These are phyloP conservation scores for Apis florea DNA, from an alignment of 1,140 invertebrate genomes.

Conservation along the genomic window DNA sequence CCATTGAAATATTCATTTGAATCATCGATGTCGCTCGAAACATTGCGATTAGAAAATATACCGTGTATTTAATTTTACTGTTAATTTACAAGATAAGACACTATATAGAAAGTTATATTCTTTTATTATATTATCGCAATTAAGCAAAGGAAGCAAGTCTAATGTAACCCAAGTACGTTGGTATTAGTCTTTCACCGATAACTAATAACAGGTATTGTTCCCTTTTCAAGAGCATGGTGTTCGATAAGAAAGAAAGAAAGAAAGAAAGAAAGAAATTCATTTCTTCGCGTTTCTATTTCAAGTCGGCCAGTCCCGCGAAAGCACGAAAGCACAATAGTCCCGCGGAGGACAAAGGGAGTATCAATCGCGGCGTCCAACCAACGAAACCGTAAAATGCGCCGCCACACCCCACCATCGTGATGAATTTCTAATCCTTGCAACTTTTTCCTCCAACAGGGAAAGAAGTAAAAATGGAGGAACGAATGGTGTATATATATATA, in stretches of 20 bases:
- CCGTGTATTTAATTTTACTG: no score
- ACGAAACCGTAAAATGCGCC: not conserved
- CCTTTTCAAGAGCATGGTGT: not conserved
- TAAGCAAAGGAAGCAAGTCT: not conserved
- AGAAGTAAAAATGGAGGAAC: not conserved
- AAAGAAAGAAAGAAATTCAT: conserved; percentile 39
- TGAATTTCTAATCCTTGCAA: conserved; percentile 37
- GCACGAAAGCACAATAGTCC: conserved; percentile 13
- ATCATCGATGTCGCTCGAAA: no score
- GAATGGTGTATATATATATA: not conserved
- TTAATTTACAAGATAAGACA: no score
- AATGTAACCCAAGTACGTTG: not conserved
- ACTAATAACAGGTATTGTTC: not conserved
- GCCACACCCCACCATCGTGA: not conserved
- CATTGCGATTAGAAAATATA: no score
- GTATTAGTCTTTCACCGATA: not conserved
- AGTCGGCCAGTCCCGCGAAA: not conserved
- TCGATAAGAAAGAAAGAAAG: not conserved
- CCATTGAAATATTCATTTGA: no score
- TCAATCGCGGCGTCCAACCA: conserved; percentile 51
- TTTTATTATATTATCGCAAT: no score
- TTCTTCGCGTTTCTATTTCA: conserved; percentile 44
- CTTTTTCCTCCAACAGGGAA: not conserved
- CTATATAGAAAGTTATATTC: no score
- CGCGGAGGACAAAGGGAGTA: conserved; percentile 43